phyloP scores from a whole-genome alignment of 2,888 invertebrate genomes.

The Cerastis rubricosa region DNA sequence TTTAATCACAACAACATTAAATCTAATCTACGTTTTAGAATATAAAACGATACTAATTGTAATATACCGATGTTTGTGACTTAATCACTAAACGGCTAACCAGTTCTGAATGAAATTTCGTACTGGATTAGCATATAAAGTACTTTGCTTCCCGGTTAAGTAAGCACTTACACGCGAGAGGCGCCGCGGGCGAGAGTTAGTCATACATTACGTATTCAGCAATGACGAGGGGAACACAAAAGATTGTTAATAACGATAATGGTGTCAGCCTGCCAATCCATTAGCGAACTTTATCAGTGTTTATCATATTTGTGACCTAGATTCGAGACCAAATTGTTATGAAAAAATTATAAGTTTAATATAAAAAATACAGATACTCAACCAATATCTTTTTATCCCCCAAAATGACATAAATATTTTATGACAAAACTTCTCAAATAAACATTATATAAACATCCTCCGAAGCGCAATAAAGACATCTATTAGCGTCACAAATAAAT shows the following conservation, averaged over 20 bases:
- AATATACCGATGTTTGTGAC: conserved; percentile 6
- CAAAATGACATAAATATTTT: conserved; percentile 40
- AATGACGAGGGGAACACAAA: conserved; percentile 26
- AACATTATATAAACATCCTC: conserved; percentile 35
- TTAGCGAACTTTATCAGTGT: conserved; percentile 29
- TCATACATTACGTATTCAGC: conserved; percentile 45
- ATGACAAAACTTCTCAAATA: conserved; percentile 40
- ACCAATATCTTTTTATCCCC: conserved; percentile 19
- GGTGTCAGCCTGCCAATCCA: conserved; percentile 31
- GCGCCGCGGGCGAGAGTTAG: conserved; percentile 4
- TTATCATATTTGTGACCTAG: conserved; percentile 15
- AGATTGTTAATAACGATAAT: conserved; percentile 26
- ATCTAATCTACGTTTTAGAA: not conserved
- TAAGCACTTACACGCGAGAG: conserved; percentile 18
- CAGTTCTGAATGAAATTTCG: conserved; percentile 31
- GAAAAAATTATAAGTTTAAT: conserved; percentile 5
- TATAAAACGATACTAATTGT: conserved; percentile 7
- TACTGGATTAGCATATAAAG: conserved; percentile 47
- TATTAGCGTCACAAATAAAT: conserved; percentile 58
- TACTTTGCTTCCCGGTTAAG: conserved; percentile 21
- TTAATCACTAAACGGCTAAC: conserved; percentile 16
- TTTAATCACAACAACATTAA: not conserved
- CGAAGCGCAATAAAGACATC: conserved; percentile 43
- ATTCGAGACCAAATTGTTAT: conserved; percentile 5
- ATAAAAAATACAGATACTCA: conserved; percentile 14